A percentile compares a stretch with the other conserved stretches of the same genome.
phyloP scores from a whole-genome alignment of 2,888 invertebrate species.

The Eristalis intricaria region DNA sequence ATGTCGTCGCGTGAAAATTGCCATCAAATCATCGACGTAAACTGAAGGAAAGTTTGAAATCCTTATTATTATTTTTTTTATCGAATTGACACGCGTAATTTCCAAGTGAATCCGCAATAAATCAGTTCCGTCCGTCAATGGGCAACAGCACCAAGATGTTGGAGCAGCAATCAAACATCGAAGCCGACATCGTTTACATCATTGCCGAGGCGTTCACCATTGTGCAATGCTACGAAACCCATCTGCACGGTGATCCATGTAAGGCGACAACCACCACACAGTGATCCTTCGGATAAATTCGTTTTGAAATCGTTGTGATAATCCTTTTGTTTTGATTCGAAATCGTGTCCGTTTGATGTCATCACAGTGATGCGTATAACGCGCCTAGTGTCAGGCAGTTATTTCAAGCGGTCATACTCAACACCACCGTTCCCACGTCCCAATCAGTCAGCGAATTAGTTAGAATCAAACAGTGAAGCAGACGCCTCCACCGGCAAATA shows the following conservation, averaged over 20 bases:
- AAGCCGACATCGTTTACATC: conserved; percentile 47
- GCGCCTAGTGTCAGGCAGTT: conserved; percentile 52
- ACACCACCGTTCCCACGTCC: conserved; percentile 57
- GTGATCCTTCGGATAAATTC: background rate
- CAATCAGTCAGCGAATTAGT: background rate
- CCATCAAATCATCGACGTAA: background rate
- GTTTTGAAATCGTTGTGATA: background rate
- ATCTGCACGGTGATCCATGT: conserved; percentile 41
- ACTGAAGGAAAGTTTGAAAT: conserved; percentile 10
- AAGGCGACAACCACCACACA: conserved; percentile 10
- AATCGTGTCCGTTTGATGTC: background rate
- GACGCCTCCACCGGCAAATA: background rate
- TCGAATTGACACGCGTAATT: background rate
- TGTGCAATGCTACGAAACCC: conserved; percentile 34
- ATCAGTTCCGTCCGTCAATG: conserved; percentile 15
- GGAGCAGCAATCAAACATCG: conserved; percentile 23
- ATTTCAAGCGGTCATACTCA: conserved; percentile 60
- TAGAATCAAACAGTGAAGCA: background rate
- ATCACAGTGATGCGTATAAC: conserved; percentile 12
- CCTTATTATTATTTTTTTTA: too few relatives aligned
- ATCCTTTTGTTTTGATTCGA: conserved; percentile 21
- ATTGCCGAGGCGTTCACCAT: conserved; percentile 45
- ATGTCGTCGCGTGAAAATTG: conserved; percentile 12
- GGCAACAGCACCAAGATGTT: conserved; percentile 45
- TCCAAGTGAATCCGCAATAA: background rate